These are phyloP conservation scores for Priocnemis perturbator DNA, from an alignment of 2,888 invertebrate species.

Conservation along the genomic window DNA sequence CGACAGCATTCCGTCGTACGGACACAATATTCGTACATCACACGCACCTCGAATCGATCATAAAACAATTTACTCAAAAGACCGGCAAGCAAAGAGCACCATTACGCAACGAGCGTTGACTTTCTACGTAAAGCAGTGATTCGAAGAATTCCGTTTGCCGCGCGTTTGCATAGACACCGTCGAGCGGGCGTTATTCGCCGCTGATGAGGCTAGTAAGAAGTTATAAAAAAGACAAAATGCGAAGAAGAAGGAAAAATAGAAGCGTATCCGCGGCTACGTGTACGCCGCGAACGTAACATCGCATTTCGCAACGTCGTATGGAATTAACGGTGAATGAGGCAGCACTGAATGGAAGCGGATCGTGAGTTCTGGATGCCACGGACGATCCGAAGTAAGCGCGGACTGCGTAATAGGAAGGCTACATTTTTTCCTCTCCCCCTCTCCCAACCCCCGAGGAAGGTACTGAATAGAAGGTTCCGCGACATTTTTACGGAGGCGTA, in stretches of 20 bases:
- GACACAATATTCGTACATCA: neutral
- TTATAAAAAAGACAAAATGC: slow-evolving; percentile 8
- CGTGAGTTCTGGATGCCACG: slow-evolving; percentile 26
- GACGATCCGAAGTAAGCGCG: slow-evolving; percentile 38
- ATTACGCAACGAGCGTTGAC: slow-evolving; percentile 15
- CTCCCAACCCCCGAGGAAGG: slow-evolving; percentile 23
- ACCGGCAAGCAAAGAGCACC: slow-evolving; percentile 23
- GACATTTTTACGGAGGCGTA: slow-evolving; percentile 38
- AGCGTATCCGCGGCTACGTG: slow-evolving; percentile 15
- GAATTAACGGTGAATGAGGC: slow-evolving; percentile 32
- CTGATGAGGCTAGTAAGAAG: neutral
- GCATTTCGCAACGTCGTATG: slow-evolving; percentile 48
- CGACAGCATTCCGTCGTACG: too few species aligned
- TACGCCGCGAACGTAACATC: slow-evolving; percentile 36
- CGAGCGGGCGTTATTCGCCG: slow-evolving; percentile 18
- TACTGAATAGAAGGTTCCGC: slow-evolving; percentile 41
- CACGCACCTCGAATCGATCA: slow-evolving; percentile 10
- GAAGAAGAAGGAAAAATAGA: slow-evolving; percentile 15
- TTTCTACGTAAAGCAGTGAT: slow-evolving; percentile 43
- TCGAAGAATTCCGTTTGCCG: slow-evolving; percentile 48
- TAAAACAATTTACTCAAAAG: slow-evolving; percentile 10
- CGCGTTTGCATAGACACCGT: slow-evolving; percentile 51
- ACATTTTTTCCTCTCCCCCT: slow-evolving; percentile 24
- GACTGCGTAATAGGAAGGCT: slow-evolving; percentile 37
- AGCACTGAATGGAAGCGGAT: slow-evolving; percentile 41